These are phyloP conservation scores for Chrysotoxum bicinctum DNA, from an alignment of 2,888 invertebrate genomes.

Conservation along the genomic window DNA sequence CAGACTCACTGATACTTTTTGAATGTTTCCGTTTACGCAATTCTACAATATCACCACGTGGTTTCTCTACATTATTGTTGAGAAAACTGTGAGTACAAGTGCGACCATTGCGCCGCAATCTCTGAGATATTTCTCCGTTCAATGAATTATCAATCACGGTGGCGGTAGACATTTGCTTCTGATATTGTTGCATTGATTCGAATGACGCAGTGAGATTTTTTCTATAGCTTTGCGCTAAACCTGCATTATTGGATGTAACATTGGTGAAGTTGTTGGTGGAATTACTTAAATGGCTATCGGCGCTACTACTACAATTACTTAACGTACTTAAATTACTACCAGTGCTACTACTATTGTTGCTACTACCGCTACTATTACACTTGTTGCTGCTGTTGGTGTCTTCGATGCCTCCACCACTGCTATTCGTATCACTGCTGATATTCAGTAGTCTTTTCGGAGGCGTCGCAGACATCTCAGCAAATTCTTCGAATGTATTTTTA, in stretches of 20 bases:
- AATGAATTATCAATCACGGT: conserved; percentile 20
- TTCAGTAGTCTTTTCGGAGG: conserved; percentile 42
- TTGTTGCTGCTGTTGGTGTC: conserved; percentile 68
- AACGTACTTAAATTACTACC: conserved; percentile 75
- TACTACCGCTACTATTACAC: conserved; percentile 74
- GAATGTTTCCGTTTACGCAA: conserved; percentile 63
- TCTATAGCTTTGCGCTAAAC: conserved; percentile 76
- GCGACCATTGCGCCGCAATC: conserved; percentile 61
- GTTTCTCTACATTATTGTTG: conserved; percentile 28
- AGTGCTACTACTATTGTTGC: conserved; percentile 74
- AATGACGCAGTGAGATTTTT: conserved; percentile 80
- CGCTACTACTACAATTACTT: conserved; percentile 75
- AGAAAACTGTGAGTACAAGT: conserved; percentile 24
- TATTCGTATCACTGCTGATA: conserved; percentile 41
- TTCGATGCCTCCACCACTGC: conserved; percentile 59
- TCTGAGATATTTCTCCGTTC: conserved; percentile 35
- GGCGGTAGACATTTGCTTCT: conserved; percentile 33
- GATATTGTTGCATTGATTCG: conserved; percentile 74
- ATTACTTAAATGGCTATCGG: conserved; percentile 73
- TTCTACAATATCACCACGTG: background rate
- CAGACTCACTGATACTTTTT: conserved; percentile 65
- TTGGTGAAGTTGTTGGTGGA: conserved; percentile 48
- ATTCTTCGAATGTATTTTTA: conserved; percentile 52
- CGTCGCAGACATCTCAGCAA: conserved; percentile 56
- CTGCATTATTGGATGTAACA: conserved; percentile 50